A percentile compares a stretch with the other conserved stretches of the same genome.
Conservation (phyloP, 2,888 invertebrate genomes). For the Eristalis arbustorum region DNA sequence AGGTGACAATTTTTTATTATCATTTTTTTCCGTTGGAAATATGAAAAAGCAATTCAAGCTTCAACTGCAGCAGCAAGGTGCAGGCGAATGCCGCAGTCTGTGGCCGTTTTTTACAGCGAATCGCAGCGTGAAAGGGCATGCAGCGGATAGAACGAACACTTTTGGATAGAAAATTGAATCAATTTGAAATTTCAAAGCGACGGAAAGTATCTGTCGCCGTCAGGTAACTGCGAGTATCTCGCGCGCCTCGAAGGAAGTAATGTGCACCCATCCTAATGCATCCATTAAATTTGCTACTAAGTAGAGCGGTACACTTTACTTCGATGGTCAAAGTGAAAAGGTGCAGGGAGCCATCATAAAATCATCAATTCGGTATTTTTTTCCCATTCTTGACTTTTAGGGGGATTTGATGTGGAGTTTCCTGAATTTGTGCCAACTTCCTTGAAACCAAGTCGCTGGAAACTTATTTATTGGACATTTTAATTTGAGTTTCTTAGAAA, state of each 20-base stretch:
- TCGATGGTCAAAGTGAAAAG: constrained; percentile 49
- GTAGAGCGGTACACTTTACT: constrained; percentile 41
- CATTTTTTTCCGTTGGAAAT: background rate
- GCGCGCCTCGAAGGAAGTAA: constrained; percentile 31
- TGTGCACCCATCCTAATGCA: constrained; percentile 52
- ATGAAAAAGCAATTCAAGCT: background rate
- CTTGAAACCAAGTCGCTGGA: background rate
- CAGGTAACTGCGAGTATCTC: background rate
- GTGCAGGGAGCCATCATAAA: constrained; percentile 52
- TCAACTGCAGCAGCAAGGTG: background rate
- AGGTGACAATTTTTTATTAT: background rate
- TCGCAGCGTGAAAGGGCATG: background rate
- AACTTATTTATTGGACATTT: no score
- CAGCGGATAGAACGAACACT: constrained; percentile 15
- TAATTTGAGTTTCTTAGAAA: background rate
- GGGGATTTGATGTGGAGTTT: background rate
- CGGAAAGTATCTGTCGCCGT: background rate
- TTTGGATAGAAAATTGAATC: constrained; percentile 58
- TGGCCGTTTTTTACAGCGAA: background rate
- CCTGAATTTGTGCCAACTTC: background rate
- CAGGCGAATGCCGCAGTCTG: background rate
- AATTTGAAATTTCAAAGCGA: constrained; percentile 27
- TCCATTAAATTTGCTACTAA: constrained; percentile 39
- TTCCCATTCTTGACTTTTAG: background rate
- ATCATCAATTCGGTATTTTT: constrained; percentile 32